Evolutionary conservation across 1,140 invertebrate species (phyloP), one percentile per base, ranked within the genome.

Genomic region (Laupala kohalensis): DNA sequence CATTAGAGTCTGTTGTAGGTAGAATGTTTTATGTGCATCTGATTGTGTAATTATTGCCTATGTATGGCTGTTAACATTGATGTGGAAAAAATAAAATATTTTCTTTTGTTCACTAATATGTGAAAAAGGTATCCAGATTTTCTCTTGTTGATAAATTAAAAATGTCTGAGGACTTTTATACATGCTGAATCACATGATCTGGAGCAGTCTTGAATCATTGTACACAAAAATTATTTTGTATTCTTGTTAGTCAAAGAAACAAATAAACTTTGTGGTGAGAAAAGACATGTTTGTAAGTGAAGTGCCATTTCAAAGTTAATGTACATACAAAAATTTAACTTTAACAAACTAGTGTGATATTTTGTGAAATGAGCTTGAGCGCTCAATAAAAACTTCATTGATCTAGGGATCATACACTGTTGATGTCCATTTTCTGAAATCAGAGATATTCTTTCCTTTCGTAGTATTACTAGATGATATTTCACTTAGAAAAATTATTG

Each of bases 391-490:
- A 29, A 23, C 29, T 68, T 37, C 23, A 37, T 68, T 65, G 27
- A 9, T 24, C 15, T 68, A 68, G 67, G 67, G 67, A 68, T 68
- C 67, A 68, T n/a, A 68, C 27, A 23, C 67, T 29, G 67, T 29
- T 29, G 3, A 23, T 29, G 29, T 68, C 67, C 29, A 29, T 68
- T 68, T 68, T 68, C 67, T 29, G 29, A 68, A 27, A 68, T 29
- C 27, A 19, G 23, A 68, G 27, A 68, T 53, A n/a, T 29, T 68
- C 67, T 68, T 68, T 68, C 27, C 27, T 68, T 37, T 37, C 29
- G 67, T 68, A 68, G 67, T 68, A 68, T 68, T 68, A 68, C 24
- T 68, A 68, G 67, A 29, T 26, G 24, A 68, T 68, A 68, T 68
- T 68, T 29, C 67, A 68, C 28, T 53, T 53, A 53, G 37, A 53